Percentiles rank a stretch among this genome's conserved stretches.
Conservation (phyloP, 2,113 vertebrate genomes). For the Cephalopholis sonnerati region DNA sequence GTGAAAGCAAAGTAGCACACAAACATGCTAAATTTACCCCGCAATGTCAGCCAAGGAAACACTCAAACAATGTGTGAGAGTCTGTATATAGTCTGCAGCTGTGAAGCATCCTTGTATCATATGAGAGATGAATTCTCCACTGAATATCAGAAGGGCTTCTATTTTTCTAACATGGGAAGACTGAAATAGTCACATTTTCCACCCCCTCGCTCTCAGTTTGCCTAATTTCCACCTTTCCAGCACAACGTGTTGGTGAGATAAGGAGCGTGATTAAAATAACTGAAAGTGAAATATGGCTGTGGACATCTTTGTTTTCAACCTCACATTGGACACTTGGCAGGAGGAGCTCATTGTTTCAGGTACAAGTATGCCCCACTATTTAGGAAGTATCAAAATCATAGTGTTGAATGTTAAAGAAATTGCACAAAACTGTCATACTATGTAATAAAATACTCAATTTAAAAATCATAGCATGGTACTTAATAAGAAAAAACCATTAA, state of each 20-base stretch:
- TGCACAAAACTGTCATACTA: no score
- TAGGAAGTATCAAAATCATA: no score
- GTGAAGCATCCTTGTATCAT: slow-evolving; percentile 32
- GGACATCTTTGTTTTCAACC: background rate
- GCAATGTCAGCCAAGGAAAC: background rate
- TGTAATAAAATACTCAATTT: no score
- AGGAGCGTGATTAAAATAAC: slow-evolving; percentile 47
- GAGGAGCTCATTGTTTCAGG: background rate
- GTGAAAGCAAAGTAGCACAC: background rate
- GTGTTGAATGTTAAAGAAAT: no score
- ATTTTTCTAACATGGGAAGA: slow-evolving; percentile 28
- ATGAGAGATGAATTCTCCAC: slow-evolving; percentile 19
- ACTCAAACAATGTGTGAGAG: background rate
- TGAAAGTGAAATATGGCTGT: slow-evolving; percentile 9
- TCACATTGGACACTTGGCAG: background rate
- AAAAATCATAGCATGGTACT: no score
- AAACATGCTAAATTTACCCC: background rate
- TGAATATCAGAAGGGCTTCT: slow-evolving; percentile 25
- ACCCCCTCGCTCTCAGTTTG: slow-evolving; percentile 43
- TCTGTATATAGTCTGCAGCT: slow-evolving; percentile 8
- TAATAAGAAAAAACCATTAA: no score
- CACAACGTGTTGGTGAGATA: slow-evolving; percentile 38
- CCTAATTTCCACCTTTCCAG: slow-evolving; percentile 62
- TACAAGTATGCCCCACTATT: no score
- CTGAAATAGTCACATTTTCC: slow-evolving; percentile 55